Conservation (phyloP, 2,113 vertebrate genomes). For the Monarcha castaneiventris region DNA sequence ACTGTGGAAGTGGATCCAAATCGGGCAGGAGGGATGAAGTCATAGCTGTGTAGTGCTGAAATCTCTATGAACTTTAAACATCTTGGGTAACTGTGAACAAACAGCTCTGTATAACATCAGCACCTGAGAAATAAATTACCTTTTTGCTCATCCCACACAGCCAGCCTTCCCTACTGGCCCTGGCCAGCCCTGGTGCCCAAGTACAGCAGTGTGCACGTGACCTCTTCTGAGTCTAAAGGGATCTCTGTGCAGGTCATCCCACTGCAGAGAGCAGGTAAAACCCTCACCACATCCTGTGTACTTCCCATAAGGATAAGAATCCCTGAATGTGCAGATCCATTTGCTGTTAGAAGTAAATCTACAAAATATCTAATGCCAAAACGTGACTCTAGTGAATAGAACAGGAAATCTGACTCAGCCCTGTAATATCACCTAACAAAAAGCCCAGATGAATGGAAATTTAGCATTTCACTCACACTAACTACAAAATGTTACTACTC, state of each 20-base stretch:
- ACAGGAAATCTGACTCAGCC: conserved; percentile 15
- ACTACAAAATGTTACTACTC: background rate
- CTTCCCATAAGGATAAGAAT: background rate
- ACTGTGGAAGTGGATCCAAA: background rate
- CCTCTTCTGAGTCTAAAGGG: background rate
- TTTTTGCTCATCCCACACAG: background rate
- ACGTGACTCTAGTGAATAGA: background rate
- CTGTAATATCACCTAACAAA: background rate
- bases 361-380: background rate
- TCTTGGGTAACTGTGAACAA: background rate
- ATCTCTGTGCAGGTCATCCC: background rate
- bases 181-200: background rate
- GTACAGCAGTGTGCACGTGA: background rate
- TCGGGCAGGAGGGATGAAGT: background rate
- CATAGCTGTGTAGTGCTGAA: background rate
- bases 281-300: background rate
- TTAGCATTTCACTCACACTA: background rate
- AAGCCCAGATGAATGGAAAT: background rate
- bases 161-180: background rate
- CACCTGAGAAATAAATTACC: background rate
- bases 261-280: background rate
- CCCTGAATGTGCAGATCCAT: background rate
- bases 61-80: background rate
- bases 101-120: rapidly evolving
- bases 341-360: background rate